These are phyloP conservation scores for Globicephala melas DNA, from an alignment of 2,113 vertebrate genomes.

Conservation along the genomic window DNA sequence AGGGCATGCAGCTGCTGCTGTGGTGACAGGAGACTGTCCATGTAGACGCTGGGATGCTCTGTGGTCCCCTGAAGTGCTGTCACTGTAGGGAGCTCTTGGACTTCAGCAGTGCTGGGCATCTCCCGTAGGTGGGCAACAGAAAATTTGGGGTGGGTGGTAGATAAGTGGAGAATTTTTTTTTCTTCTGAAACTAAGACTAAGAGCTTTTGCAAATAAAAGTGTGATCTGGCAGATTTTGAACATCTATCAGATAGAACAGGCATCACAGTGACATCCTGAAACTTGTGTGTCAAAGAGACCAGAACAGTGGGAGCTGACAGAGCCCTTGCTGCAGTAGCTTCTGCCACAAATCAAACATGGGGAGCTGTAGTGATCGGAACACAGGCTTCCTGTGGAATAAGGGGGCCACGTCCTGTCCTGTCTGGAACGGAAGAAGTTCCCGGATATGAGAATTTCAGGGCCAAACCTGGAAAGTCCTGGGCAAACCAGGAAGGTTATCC, in stretches of 20 bases:
- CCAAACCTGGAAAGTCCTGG: neutral
- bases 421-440: neutral
- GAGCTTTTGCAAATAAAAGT: neutral
- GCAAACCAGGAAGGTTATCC: neutral
- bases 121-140: neutral
- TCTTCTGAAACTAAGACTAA: neutral
- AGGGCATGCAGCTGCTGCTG: too few relatives aligned
- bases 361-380: neutral
- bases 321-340: neutral
- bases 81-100: fast-evolving
- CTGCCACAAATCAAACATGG: neutral
- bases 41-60: neutral
- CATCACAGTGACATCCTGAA: neutral
- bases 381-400: conserved; percentile 6
- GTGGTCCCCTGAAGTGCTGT: fast-evolving
- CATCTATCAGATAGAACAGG: neutral
- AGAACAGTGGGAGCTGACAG: neutral
- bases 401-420: neutral
- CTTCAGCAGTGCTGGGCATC: neutral
- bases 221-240: neutral
- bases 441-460: neutral
- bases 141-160: neutral
- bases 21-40: fast-evolving
- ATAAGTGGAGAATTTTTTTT: neutral
- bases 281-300: neutral